Percentiles rank a stretch among this genome's conserved stretches.
These are phyloP conservation scores for Nestor notabilis DNA, from an alignment of 2,113 vertebrate species.

Conservation along the genomic window DNA sequence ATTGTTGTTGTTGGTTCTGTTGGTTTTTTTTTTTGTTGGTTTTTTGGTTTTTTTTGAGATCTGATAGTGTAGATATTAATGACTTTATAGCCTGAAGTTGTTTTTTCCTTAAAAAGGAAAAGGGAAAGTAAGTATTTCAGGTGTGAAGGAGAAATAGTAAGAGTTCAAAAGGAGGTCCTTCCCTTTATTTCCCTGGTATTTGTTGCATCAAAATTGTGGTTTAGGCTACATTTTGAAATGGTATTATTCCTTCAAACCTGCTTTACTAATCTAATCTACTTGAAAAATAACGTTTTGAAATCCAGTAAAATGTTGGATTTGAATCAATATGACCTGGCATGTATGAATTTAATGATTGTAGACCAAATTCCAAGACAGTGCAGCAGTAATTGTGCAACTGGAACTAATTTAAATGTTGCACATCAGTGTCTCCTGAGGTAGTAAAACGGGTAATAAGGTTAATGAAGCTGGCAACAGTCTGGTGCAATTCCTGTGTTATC, in stretches of 20 bases:
- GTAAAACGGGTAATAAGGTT: neutral
- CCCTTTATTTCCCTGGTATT: neutral
- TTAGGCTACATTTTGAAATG: neutral
- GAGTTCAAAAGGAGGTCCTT: neutral
- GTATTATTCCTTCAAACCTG: neutral
- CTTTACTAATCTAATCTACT: neutral
- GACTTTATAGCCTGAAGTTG: neutral
- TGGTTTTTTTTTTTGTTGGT: no score
- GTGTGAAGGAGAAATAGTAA: neutral
- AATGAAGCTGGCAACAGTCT: neutral
- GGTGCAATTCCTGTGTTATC: neutral
- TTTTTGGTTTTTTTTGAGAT: neutral
- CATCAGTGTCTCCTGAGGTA: neutral
- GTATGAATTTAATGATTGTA: neutral
- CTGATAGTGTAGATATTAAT: neutral
- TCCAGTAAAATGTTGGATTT: neutral
- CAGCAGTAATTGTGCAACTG: neutral
- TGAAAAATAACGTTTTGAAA: neutral
- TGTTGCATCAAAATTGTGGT: neutral
- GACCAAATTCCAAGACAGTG: neutral
- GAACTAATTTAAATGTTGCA: neutral
- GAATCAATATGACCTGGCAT: neutral
- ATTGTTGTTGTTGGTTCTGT: no score
- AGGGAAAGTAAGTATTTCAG: neutral
- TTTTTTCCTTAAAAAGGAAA: neutral